Evolutionary conservation across 2,888 invertebrate genomes (phyloP).

Genomic region (Eilema sororculum): DNA sequence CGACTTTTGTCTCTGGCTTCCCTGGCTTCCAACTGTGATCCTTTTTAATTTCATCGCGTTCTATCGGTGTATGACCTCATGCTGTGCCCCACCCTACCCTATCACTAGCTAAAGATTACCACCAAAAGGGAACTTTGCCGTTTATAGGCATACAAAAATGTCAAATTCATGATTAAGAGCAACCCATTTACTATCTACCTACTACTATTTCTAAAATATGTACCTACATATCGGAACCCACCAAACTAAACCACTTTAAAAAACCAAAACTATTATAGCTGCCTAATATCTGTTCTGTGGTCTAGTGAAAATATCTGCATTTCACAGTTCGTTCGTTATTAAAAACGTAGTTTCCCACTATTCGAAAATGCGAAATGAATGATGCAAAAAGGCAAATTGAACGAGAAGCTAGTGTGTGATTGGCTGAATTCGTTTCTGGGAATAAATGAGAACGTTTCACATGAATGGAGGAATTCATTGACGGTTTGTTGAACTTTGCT

Average conservation of each 20-base stretch:
- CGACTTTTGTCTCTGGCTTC: slow-evolving; percentile 37
- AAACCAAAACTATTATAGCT: too few species aligned
- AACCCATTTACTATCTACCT: background rate
- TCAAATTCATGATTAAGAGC: background rate
- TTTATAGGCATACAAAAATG: background rate
- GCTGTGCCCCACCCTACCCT: slow-evolving; percentile 36
- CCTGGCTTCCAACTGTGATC: slow-evolving; percentile 45
- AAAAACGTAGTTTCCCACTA: background rate
- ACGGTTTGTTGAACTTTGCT: background rate
- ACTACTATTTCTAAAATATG: too few species aligned
- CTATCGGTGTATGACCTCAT: slow-evolving; percentile 42
- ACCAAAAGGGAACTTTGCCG: slow-evolving; percentile 15
- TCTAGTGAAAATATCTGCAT: background rate
- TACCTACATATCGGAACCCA: too few species aligned
- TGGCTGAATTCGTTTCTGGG: background rate
- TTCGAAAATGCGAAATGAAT: background rate
- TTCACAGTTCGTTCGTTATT: background rate
- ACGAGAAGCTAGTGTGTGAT: background rate
- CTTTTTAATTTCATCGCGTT: slow-evolving; percentile 51
- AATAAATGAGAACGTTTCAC: background rate
- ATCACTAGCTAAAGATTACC: slow-evolving; percentile 43
- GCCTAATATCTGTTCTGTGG: too few species aligned
- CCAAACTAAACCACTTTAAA: too few species aligned
- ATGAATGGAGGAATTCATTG: background rate
- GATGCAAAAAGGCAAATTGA: background rate